Percentiles rank a stretch among this genome's conserved stretches.
Evolutionary conservation across 2,888 invertebrate species (phyloP).

Genomic region (Athetis lepigone): DNA sequence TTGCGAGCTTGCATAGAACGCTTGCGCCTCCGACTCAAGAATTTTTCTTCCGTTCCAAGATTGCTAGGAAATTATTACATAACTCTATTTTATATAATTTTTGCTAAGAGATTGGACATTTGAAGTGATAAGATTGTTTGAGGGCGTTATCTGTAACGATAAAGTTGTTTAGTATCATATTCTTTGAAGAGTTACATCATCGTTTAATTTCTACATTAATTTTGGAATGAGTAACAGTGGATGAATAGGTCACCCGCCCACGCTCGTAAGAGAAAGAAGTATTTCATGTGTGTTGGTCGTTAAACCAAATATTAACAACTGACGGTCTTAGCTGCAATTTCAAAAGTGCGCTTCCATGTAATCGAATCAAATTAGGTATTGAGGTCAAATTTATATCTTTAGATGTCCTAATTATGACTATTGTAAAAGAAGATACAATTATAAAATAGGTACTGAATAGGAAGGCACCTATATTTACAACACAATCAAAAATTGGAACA

Average conservation of each 20-base stretch:
- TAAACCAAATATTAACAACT: background rate
- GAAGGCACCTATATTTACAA: background rate
- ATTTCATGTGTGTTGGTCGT: constrained; percentile 3
- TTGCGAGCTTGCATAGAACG: background rate
- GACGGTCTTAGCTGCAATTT: background rate
- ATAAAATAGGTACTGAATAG: too few relatives aligned
- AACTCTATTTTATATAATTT: constrained; percentile 28
- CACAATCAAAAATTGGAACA: background rate
- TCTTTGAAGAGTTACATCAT: constrained; percentile 49
- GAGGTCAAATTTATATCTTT: too few relatives aligned
- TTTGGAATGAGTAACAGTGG: constrained; percentile 30
- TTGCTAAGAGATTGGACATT: constrained; percentile 18
- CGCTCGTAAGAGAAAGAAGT: background rate
- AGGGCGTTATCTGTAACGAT: constrained; percentile 33
- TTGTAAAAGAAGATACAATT: too few relatives aligned
- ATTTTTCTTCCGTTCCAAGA: constrained; percentile 28
- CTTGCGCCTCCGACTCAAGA: background rate
- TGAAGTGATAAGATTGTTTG: constrained; percentile 38
- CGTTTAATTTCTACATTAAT: constrained; percentile 28
- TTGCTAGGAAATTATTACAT: constrained; percentile 46
- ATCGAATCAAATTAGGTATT: background rate
- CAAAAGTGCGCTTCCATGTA: too few relatives aligned
- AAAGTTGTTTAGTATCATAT: constrained; percentile 18
- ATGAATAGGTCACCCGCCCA: background rate
- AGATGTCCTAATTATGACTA: too few relatives aligned